These are phyloP conservation scores for Macroglossus sobrinus DNA, from an alignment of 2,113 vertebrate genomes.

Conservation along the genomic window DNA sequence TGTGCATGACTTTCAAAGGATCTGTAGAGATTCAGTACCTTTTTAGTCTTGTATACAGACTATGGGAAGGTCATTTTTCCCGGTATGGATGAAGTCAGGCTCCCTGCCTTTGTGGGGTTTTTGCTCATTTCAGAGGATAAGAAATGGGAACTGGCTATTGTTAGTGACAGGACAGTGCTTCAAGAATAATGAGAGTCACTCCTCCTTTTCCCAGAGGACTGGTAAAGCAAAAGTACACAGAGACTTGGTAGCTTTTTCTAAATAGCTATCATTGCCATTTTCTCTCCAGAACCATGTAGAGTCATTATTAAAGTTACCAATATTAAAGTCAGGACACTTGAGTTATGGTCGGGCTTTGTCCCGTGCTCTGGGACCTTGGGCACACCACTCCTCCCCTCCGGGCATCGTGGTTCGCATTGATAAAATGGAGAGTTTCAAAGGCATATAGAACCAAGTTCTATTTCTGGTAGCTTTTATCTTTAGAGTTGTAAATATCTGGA, in stretches of 20 bases:
- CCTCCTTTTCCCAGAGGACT: slow-evolving; percentile 41
- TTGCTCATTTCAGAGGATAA: slow-evolving; percentile 31
- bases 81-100: neutral
- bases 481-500: neutral
- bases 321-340: neutral
- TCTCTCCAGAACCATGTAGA: neutral
- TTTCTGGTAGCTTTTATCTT: neutral
- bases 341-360: slow-evolving; percentile 5
- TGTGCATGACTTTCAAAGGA: slow-evolving; percentile 30
- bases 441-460: neutral
- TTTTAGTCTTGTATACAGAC: neutral
- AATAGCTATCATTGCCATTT: slow-evolving; percentile 33
- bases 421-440: neutral
- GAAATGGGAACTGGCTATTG: slow-evolving; percentile 46
- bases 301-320: neutral
- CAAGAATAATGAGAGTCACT: slow-evolving; percentile 57
- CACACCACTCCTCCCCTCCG: neutral
- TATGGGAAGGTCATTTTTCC: slow-evolving; percentile 35
- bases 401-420: neutral
- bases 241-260: slow-evolving; percentile 11
- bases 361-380: neutral
- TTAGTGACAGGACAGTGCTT: slow-evolving; percentile 57
- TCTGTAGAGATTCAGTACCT: neutral
- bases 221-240: neutral
- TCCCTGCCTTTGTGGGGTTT: neutral